A percentile compares a stretch with the other conserved stretches of the same genome.
phyloP scores from a whole-genome alignment of 2,888 invertebrate species.

The Pecten maximus region DNA sequence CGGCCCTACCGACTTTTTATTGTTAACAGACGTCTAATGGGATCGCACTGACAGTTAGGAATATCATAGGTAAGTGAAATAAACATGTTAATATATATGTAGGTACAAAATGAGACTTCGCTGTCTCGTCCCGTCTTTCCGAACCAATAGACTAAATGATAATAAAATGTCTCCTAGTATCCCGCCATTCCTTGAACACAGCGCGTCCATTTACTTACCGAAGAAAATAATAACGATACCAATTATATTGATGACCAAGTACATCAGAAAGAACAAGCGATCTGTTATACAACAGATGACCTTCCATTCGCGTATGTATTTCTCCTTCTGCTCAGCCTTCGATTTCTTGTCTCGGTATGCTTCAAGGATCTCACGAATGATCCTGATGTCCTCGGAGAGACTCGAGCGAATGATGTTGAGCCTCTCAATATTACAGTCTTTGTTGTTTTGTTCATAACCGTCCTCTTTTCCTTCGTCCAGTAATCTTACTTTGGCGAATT shows the following conservation, averaged over 20 bases:
- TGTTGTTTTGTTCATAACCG: slow-evolving; percentile 46
- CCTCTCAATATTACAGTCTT: slow-evolving; percentile 42
- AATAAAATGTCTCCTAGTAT: neutral
- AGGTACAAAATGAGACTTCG: neutral
- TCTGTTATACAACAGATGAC: slow-evolving; percentile 79
- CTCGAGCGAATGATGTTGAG: slow-evolving; percentile 35
- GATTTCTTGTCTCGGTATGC: slow-evolving; percentile 75
- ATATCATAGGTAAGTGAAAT: neutral
- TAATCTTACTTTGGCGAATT: slow-evolving; percentile 61
- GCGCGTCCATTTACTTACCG: slow-evolving; percentile 56
- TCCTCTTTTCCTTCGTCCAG: slow-evolving; percentile 71
- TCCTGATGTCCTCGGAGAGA: slow-evolving; percentile 69
- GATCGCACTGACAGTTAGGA: neutral
- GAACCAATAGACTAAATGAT: slow-evolving; percentile 21
- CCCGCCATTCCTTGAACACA: slow-evolving; percentile 28
- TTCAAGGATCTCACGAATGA: slow-evolving; percentile 77
- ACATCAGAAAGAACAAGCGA: slow-evolving; percentile 76
- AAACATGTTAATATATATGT: slow-evolving; percentile 14
- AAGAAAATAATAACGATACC: slow-evolving; percentile 77
- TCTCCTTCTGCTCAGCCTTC: slow-evolving; percentile 73
- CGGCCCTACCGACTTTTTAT: neutral
- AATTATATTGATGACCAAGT: slow-evolving; percentile 74
- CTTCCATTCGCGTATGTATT: slow-evolving; percentile 77
- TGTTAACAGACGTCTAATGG: neutral
- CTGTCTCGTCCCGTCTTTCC: slow-evolving; percentile 10